A percentile compares a stretch with the other conserved stretches of the same genome.
Conservation (phyloP, 2,113 vertebrate genomes). For the Aepyceros melampus region DNA sequence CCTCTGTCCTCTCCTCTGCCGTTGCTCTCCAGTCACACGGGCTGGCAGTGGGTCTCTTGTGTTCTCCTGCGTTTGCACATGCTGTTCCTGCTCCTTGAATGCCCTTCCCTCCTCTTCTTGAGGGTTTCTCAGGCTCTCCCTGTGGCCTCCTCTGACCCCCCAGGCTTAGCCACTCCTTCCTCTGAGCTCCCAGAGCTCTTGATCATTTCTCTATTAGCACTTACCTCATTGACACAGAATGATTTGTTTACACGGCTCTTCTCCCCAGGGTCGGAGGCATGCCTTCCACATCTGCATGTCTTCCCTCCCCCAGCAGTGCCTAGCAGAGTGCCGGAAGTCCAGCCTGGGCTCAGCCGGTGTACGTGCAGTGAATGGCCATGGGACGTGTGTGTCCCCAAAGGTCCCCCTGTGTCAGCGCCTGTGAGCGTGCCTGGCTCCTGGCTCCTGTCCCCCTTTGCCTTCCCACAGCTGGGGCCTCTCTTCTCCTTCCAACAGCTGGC, state of each 20-base stretch:
- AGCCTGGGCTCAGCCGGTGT: background rate
- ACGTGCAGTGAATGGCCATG: background rate
- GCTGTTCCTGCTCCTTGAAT: background rate
- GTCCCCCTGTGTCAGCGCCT: background rate
- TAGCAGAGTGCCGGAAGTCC: background rate
- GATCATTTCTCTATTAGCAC: constrained; percentile 8
- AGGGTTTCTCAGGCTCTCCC: background rate
- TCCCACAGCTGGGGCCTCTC: constrained; percentile 58
- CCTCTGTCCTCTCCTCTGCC: background rate
- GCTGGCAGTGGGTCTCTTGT: rapidly evolving
- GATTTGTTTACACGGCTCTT: background rate
- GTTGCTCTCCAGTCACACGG: rapidly evolving
- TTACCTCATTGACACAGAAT: constrained; percentile 56
- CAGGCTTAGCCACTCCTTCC: background rate
- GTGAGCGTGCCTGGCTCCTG: background rate
- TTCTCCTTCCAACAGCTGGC: constrained; percentile 40
- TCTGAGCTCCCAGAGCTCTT: background rate
- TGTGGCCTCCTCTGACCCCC: constrained; percentile 43
- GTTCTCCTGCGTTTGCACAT: background rate
- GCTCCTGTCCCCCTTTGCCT: background rate
- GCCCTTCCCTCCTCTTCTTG: background rate
- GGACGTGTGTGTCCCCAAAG: background rate
- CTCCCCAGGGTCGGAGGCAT: background rate
- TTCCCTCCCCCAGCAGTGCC: background rate
- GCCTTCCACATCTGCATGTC: background rate